phyloP scores from a whole-genome alignment of 23 tunicate genomes.

The Corella eumyota region DNA sequence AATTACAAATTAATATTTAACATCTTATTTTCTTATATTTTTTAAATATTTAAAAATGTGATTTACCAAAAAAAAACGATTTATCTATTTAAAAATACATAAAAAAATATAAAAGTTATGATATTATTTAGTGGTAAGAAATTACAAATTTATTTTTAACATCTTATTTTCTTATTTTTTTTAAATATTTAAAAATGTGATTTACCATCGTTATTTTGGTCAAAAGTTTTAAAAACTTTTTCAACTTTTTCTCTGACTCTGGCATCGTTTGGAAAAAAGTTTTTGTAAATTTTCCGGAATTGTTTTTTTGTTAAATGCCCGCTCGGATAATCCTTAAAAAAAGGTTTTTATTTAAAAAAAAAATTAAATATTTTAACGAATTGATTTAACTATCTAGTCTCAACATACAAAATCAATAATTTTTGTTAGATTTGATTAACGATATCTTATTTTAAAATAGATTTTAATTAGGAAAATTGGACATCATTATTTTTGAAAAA shows the following conservation, averaged over 20 bases:
- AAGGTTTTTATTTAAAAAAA: neutral
- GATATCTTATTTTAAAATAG: neutral
- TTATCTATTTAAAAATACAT: no score
- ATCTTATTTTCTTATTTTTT: no score
- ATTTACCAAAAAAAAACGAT: no score
- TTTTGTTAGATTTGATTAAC: no score
- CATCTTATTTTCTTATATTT: no score
- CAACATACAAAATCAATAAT: no score
- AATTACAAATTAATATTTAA: no score
- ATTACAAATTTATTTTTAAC: no score
- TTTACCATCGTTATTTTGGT: constrained; percentile 83
- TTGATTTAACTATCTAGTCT: constrained; percentile 1
- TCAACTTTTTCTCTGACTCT: constrained; percentile 33
- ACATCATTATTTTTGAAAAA: neutral
- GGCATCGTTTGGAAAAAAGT: constrained; percentile 45
- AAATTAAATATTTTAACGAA: neutral
- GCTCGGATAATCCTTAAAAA: constrained; percentile 61
- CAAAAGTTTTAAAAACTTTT: constrained; percentile 55
- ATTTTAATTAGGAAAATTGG: neutral
- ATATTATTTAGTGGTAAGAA: no score
- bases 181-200: no score
- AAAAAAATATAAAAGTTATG: no score
- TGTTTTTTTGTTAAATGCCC: constrained; percentile 51
- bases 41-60: no score
- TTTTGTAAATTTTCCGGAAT: constrained; percentile 48